A percentile compares a stretch with the other conserved stretches of the same genome.
Conservation (phyloP, 1,140 invertebrate species). For the Drosophila carrolli region DNA sequence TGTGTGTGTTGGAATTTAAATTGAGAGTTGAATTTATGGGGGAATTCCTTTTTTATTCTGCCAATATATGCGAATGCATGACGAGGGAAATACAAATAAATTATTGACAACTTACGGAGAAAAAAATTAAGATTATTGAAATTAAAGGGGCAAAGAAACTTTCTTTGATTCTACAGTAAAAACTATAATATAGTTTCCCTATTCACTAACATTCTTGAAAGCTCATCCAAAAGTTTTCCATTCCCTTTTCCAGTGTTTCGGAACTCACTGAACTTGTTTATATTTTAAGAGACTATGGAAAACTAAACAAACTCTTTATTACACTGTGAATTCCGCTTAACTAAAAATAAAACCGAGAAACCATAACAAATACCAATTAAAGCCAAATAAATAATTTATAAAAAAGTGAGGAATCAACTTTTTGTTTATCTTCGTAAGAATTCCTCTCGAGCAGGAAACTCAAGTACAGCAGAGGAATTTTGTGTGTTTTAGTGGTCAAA, state of each 20-base stretch:
- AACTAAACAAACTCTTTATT: conserved; percentile 47
- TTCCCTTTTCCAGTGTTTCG: background rate
- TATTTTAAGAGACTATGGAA: conserved; percentile 28
- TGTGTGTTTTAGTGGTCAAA: conserved; percentile 4
- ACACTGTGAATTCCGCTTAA: conserved; percentile 25
- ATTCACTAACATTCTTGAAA: no score
- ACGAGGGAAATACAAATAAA: conserved; percentile 27
- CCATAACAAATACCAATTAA: conserved; percentile 24
- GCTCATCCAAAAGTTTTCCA: background rate
- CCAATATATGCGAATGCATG: conserved; percentile 16
- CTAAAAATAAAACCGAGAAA: conserved; percentile 44
- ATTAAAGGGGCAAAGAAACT: background rate
- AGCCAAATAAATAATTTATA: conserved; percentile 31
- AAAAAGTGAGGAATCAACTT: conserved; percentile 14
- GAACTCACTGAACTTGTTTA: conserved; percentile 23
- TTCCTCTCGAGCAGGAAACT: conserved; percentile 3
- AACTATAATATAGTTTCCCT: no score
- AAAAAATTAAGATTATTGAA: conserved; percentile 3
- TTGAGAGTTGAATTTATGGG: conserved; percentile 35
- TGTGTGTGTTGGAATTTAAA: conserved; percentile 38
- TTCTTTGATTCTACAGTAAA: no score
- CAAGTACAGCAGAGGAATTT: conserved; percentile 10
- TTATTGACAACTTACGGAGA: conserved; percentile 7
- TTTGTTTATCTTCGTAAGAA: conserved; percentile 36
- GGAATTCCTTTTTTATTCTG: conserved; percentile 17